Evolutionary conservation across 1,140 invertebrate species (phyloP), one percentile per base, ranked within the genome.

Genomic region (Brachionus asplanchnoidis): DNA sequence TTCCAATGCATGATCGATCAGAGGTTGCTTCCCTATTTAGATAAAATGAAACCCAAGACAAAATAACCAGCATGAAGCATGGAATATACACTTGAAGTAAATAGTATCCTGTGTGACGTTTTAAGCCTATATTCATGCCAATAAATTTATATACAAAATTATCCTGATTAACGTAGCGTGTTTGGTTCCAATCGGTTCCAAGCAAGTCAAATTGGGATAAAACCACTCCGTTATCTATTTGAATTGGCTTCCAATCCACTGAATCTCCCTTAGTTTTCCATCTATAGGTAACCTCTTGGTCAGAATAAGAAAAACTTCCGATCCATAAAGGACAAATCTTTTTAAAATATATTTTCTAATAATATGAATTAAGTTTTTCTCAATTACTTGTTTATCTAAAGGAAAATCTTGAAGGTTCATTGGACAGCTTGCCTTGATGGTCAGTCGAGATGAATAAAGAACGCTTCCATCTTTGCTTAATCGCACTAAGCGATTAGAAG

Each of bases 11-110:
- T 1, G 60, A 66, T 86, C 95, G 90, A 89, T 95, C 95, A 0
- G 94, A 93, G 0, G 96, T 97, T 0, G 96, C 96, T 90, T 98
- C 96, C 28, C 95, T 92, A 90, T 97, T 95, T 44, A 97, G 95
- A 87, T 88, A 90, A 85, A 90, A 90, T 0, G 88, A 87, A 14
- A 90, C 89, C 89, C 89, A 90, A 17, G 89, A 89, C 5, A 90
- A 50, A 7, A 89, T 87, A 6, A 90, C 89, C 11, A 90, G 86
- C 44, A 90, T 87, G 46, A 87, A 87, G 80, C 88, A 88, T 0
- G 89, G 89, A 11, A 89, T 86, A 56, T 89, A 89, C 17, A 90
- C 87, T 85, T 90, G 88, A 77, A 90, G 88, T 4, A 89, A 84
- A 85, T 89, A 90, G 86, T 88, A 90, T 4, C 89, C 89, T 12